Conservation (phyloP, 2,888 invertebrate species). For the Cenopis cana region DNA sequence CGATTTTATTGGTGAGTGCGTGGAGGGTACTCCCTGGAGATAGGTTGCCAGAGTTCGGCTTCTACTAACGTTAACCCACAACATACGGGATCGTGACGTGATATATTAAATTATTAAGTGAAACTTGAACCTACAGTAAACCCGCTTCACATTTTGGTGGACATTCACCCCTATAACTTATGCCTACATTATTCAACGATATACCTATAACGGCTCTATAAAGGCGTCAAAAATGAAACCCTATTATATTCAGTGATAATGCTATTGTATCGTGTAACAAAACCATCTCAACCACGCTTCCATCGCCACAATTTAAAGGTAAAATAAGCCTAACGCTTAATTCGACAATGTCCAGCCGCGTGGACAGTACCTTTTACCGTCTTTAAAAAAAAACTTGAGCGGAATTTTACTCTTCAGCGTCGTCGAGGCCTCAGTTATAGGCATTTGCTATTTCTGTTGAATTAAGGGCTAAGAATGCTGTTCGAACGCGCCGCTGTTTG, state of each 20-base stretch:
- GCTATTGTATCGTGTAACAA: background rate
- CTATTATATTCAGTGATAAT: background rate
- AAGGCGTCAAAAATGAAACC: background rate
- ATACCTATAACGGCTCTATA: too few species aligned
- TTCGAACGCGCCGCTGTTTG: background rate
- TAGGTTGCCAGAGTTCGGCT: background rate
- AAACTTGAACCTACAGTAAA: too few species aligned
- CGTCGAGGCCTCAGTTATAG: too few species aligned
- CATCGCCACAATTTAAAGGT: background rate
- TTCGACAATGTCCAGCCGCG: too few species aligned
- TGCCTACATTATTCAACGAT: too few species aligned
- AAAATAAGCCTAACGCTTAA: background rate
- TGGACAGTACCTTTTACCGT: too few species aligned
- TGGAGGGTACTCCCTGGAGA: slow-evolving; percentile 25
- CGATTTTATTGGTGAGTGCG: slow-evolving; percentile 36
- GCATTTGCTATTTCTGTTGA: too few species aligned
- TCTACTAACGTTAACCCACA: background rate
- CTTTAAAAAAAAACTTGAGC: too few species aligned
- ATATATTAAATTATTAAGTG: too few species aligned
- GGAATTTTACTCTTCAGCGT: too few species aligned
- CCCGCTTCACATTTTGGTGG: too few species aligned
- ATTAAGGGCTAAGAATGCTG: background rate
- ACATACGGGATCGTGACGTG: background rate
- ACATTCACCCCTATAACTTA: too few species aligned
- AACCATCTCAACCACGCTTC: background rate